Percentiles rank a stretch among this genome's conserved stretches.
Evolutionary conservation across 2,888 invertebrate genomes (phyloP).

Genomic region (Nephrotoma appendiculata): DNA sequence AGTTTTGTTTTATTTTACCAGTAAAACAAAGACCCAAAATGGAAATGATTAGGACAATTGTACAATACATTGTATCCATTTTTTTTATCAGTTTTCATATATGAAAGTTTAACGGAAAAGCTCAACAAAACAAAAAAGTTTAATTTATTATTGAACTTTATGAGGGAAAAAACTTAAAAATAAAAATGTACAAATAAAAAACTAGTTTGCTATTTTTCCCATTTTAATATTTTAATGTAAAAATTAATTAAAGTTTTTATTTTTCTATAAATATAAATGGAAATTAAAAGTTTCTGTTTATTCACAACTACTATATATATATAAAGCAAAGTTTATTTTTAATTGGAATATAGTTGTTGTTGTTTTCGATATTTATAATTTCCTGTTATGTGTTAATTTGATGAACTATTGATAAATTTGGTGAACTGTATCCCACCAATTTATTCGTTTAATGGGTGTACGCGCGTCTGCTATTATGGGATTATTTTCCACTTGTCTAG

Average conservation of each 20-base stretch:
- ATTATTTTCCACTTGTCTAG: neutral
- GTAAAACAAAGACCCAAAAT: neutral
- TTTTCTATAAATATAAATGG: neutral
- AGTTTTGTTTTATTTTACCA: neutral
- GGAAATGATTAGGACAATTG: neutral
- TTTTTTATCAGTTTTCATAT: neutral
- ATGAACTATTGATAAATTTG: neutral
- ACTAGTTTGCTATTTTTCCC: neutral
- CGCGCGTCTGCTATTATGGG: neutral
- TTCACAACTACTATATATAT: neutral
- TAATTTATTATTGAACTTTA: neutral
- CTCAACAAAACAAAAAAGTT: neutral
- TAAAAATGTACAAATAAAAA: neutral
- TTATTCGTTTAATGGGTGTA: neutral
- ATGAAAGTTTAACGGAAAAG: neutral
- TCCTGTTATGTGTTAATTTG: neutral
- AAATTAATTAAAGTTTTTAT: neutral
- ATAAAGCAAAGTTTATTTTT: neutral
- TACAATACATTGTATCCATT: neutral
- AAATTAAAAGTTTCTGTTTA: neutral
- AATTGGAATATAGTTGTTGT: neutral
- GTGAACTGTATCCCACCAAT: neutral
- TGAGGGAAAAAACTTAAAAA: neutral
- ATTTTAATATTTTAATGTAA: neutral
- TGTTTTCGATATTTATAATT: neutral